Evolutionary conservation across 1,140 invertebrate genomes (phyloP).

Genomic region (Drosophila seguyi): DNA sequence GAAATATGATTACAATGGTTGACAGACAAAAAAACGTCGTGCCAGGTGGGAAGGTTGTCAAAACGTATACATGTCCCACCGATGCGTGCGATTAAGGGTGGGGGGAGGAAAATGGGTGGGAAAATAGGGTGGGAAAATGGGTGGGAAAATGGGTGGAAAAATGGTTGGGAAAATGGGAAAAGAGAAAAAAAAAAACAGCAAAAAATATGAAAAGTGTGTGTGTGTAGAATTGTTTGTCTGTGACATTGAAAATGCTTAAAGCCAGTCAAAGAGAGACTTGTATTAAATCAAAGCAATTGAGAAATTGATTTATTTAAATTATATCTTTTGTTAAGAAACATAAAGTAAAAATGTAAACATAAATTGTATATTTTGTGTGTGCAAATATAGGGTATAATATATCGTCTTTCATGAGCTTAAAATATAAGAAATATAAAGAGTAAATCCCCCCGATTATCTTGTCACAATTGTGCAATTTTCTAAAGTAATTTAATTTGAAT

Average conservation of each 20-base stretch:
- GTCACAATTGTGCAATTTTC: not conserved
- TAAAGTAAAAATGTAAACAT: not conserved
- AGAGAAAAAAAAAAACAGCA: not conserved
- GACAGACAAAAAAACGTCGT: slow-evolving; percentile 53
- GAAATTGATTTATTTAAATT: not conserved
- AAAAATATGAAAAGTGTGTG: not conserved
- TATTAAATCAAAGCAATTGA: slow-evolving; percentile 7
- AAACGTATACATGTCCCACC: slow-evolving; percentile 50
- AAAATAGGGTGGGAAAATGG: not conserved
- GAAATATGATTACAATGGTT: slow-evolving; percentile 76
- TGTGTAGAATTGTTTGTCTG: slow-evolving; percentile 24
- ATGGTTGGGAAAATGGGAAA: not conserved
- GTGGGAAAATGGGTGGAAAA: too few species aligned
- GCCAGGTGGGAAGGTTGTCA: slow-evolving; percentile 64
- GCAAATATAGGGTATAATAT: not conserved
- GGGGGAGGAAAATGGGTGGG: slow-evolving; percentile 1
- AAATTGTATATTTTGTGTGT: not conserved
- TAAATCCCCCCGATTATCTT: not conserved
- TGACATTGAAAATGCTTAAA: slow-evolving; percentile 32
- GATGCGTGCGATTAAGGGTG: slow-evolving; percentile 34
- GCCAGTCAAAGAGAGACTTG: not conserved
- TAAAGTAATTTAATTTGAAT: not conserved
- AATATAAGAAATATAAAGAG: not conserved
- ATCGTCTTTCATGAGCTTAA: not conserved
- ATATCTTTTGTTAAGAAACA: not conserved